Base-by-base conservation (phyloP, 2,797 vertebrate species). In the Graptemys geographica region DNA sequence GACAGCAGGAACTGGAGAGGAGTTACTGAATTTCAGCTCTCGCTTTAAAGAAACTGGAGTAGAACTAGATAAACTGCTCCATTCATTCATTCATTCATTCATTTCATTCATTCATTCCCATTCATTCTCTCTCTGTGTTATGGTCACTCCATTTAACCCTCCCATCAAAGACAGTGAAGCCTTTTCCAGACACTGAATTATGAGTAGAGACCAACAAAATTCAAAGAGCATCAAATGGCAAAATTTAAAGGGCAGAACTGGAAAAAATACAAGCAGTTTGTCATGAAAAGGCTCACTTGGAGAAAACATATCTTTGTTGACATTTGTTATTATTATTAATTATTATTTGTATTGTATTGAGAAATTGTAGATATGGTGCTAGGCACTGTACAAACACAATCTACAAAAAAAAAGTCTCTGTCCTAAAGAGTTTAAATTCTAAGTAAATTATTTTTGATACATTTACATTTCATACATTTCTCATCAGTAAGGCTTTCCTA, bases 71-170 rank as follows among this genome's bases (percentile, higher is more conserved):
- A 96, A 97, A 95, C 91, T 92, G 84, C 82, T 97, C 83, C 96
- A 91, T 97, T 96, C 98, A 97, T 94, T 86, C 44, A 47, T 90
- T 96, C 83, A 74, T 93, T 96, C 96, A 91, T 97, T 96, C 98
- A 97, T 94, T 98, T 44, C 41, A 44, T 44, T 44, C 41, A 44
- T 44, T 44, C 95, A 94, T 87, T 49, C n/a, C 93, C 97, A 97
- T 98, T 98, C 98, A 98, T 92, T 95, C 88, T 62, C 81, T 87
- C 81, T 90, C 76, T 84, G 72, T 52, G 0, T 93, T 79, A 80
- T 83, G 92, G 89, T 89, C 91, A 84, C 78, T 96, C 84, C 85
- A 56, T 85, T 97, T 96, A 95, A 96, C 91, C 80, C 92, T 93
- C 83, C 83, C 76, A 79, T 21, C 87, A 95, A 96, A 93, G 51